phyloP scores from a whole-genome alignment of 2,888 invertebrate species.

The Ophion ventricosus region DNA sequence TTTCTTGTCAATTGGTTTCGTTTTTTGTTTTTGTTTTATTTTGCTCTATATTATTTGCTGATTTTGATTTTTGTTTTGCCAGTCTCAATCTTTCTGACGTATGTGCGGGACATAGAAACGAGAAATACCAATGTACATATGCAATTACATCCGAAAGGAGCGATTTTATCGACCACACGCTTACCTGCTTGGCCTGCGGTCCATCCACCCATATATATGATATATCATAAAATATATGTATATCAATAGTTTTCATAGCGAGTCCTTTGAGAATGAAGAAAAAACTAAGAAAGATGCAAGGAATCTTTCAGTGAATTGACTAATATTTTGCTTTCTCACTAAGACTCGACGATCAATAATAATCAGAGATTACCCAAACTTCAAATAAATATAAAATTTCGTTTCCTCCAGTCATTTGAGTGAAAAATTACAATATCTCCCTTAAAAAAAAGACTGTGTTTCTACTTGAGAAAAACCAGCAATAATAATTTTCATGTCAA shows the following conservation, averaged over 20 bases:
- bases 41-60: slow-evolving; percentile 62
- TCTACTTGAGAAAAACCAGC: no score
- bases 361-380: slow-evolving; percentile 24
- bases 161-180: slow-evolving; percentile 77
- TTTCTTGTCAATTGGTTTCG: slow-evolving; percentile 10
- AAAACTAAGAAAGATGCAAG: slow-evolving; percentile 27
- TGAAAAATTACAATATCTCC: no score
- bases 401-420: no score
- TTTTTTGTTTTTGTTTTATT: slow-evolving; percentile 26
- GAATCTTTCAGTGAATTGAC: slow-evolving; percentile 38
- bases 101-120: slow-evolving; percentile 67
- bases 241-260: slow-evolving; percentile 14
- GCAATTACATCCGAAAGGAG: slow-evolving; percentile 43
- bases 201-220: slow-evolving; percentile 69
- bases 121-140: slow-evolving; percentile 54
- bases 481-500: no score
- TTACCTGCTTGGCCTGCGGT: slow-evolving; percentile 80
- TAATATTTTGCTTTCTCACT: slow-evolving; percentile 57
- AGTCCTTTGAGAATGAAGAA: background rate
- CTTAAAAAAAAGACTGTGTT: no score
- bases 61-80: slow-evolving; percentile 69
- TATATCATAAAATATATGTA: slow-evolving; percentile 1
- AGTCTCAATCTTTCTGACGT: slow-evolving; percentile 69
- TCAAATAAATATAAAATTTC: background rate
- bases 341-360: slow-evolving; percentile 34